Percentiles rank a stretch among this genome's conserved stretches.
Evolutionary conservation across 2,797 vertebrate genomes (phyloP).

Genomic region (Mareca penelope): DNA sequence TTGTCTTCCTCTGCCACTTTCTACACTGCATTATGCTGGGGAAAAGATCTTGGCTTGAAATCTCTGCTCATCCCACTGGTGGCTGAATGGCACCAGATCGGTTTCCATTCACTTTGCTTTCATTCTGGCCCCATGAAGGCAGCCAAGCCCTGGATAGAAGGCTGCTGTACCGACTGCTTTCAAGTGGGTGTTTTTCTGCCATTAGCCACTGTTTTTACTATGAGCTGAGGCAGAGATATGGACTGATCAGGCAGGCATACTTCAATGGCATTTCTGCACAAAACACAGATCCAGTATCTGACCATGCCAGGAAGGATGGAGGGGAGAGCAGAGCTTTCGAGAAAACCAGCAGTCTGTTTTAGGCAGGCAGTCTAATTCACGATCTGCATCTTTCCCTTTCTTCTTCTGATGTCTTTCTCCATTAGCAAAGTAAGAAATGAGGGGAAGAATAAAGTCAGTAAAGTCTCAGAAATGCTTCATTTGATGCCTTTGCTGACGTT

Average conservation of each 20-base stretch:
- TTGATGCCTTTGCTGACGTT: background rate
- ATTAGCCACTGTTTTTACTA: background rate
- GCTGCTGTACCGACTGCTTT: background rate
- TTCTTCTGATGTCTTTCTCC: accelerated
- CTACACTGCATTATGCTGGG: background rate
- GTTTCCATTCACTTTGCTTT: background rate
- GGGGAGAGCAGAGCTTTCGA: background rate
- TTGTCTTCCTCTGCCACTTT: background rate
- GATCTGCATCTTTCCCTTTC: background rate
- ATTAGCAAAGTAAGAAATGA: accelerated
- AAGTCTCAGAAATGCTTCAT: background rate
- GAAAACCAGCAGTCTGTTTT: accelerated
- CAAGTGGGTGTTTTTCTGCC: background rate
- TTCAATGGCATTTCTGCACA: accelerated
- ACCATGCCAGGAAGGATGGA: too few species aligned
- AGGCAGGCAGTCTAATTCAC: accelerated
- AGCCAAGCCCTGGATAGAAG: background rate
- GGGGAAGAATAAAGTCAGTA: accelerated
- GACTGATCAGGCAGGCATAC: accelerated
- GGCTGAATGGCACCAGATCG: background rate
- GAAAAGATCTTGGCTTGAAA: background rate
- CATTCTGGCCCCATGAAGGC: background rate
- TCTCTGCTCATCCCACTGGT: background rate
- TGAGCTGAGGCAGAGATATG: background rate
- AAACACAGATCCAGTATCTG: accelerated